Conservation (phyloP, 1,140 invertebrate species). For the Wasmannia auropunctata region DNA sequence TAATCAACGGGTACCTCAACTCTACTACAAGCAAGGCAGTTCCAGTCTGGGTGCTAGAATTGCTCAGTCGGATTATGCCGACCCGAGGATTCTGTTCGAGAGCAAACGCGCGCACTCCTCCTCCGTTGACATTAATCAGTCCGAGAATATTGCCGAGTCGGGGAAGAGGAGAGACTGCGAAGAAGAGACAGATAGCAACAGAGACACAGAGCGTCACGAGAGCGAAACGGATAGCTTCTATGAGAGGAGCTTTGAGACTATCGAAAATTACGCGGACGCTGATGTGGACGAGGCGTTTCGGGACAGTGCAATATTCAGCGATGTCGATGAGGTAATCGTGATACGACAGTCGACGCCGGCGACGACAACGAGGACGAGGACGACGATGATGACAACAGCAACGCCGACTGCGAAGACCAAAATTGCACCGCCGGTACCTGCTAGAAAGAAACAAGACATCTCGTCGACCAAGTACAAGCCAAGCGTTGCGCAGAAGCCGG, state of each 20-base stretch:
- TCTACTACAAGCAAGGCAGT: constrained; percentile 91
- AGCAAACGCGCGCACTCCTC: constrained; percentile 67
- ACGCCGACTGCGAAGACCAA: constrained; percentile 63
- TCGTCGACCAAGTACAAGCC: constrained; percentile 62
- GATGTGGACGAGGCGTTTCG: constrained; percentile 89
- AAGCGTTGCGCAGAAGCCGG: constrained; percentile 77
- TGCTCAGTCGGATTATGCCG: constrained; percentile 94
- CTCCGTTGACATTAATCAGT: not conserved
- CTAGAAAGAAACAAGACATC: constrained; percentile 69
- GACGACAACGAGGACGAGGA: not conserved
- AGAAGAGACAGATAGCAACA: constrained; percentile 42
- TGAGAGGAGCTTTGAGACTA: constrained; percentile 91
- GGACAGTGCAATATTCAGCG: constrained; percentile 94
- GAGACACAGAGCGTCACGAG: constrained; percentile 69
- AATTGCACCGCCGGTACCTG: constrained; percentile 81
- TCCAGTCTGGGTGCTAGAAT: constrained; percentile 93
- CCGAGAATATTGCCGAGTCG: constrained; percentile 19
- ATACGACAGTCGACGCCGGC: constrained; percentile 33
- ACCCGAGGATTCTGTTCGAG: constrained; percentile 89
- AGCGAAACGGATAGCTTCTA: constrained; percentile 89
- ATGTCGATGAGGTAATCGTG: constrained; percentile 86
- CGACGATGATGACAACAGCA: constrained; percentile 16
- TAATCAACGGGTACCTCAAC: constrained; percentile 61
- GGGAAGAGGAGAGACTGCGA: constrained; percentile 3
- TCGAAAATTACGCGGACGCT: constrained; percentile 87